Base-by-base conservation (phyloP, 2,113 vertebrate genomes). In the Tringa solitaria region DNA sequence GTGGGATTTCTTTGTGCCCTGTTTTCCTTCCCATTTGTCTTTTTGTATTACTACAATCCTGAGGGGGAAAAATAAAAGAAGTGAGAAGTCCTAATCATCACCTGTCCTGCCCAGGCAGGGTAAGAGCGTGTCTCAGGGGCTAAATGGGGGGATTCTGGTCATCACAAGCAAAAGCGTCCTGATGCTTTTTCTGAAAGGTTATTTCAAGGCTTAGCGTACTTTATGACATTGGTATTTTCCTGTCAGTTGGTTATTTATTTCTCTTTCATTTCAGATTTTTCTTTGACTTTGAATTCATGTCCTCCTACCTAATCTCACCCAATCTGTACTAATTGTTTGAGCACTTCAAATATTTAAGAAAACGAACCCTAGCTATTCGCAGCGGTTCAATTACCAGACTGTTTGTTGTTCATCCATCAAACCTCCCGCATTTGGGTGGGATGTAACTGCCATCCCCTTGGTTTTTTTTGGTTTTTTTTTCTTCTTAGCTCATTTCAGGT, bases 1-100 rank as follows among this genome's bases (percentile, higher is more conserved):
- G 50, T 70, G 81, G 89, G 82, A 56, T 81, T 95, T 91, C 87
- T 93, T 87, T 89, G 30, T 90, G 63, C 81, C 30, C 59, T 46
- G 12, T 41, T 33, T 79, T 43, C 45, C 60, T 85, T 84, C 33
- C 39, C n/a, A 35, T 89, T 91, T 93, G 32, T 85, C 63, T 76
- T 69, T 76, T 54, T 79, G 5, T 60, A 41, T 90, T 79, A 23
- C 75, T 83, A 14, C 2, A 4, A 30, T 77, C 53, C 22, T n/a
- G 50, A 37, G 67, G 12, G 17, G 8, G 2, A 4, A 10, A 12
- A 67, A 43, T 18, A 23, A 56, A 70, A 76, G 28, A 76, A 63
- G 16, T 14, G 18, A 80, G 64, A 78, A 86, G 45, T 78, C n/a
- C 6, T 53, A 76, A 0, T 50, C 57, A 32, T 84, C 8, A 56